Evolutionary conservation across 2,888 invertebrate genomes (phyloP).

Genomic region (Acanthosoma haemorrhoidale): DNA sequence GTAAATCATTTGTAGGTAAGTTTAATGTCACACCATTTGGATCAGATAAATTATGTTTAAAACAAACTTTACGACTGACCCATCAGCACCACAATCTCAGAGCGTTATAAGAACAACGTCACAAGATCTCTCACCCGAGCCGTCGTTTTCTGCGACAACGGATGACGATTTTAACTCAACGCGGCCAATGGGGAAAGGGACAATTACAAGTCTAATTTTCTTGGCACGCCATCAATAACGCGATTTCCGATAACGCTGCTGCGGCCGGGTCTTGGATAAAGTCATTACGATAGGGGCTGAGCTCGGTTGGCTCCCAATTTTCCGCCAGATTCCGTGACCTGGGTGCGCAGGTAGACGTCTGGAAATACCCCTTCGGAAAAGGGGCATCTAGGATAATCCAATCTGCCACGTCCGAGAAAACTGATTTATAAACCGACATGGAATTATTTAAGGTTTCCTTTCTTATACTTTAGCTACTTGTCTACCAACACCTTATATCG

Average conservation of each 20-base stretch:
- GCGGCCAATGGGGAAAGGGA: neutral
- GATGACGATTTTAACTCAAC: too few relatives aligned
- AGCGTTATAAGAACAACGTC: too few relatives aligned
- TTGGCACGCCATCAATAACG: conserved; percentile 6
- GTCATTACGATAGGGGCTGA: conserved; percentile 5
- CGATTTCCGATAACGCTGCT: neutral
- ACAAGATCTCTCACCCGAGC: too few relatives aligned
- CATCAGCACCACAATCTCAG: too few relatives aligned
- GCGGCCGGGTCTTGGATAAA: neutral
- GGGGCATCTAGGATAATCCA: conserved; percentile 6
- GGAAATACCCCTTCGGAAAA: neutral
- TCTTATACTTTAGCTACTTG: neutral
- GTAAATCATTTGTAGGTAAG: too few relatives aligned
- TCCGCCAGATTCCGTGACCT: conserved; percentile 25
- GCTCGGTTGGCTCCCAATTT: neutral
- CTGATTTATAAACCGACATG: conserved; percentile 19
- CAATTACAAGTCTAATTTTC: conserved; percentile 4
- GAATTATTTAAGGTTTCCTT: conserved; percentile 5
- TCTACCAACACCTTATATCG: too few relatives aligned
- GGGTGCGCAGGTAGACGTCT: conserved; percentile 13
- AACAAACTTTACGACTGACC: too few relatives aligned
- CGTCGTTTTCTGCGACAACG: too few relatives aligned
- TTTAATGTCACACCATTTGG: too few relatives aligned
- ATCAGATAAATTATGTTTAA: too few relatives aligned
- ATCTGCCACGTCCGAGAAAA: conserved; percentile 14